These are phyloP conservation scores for Dermatophagoides farinae DNA, from an alignment of 1,140 invertebrate species.

Conservation along the genomic window DNA sequence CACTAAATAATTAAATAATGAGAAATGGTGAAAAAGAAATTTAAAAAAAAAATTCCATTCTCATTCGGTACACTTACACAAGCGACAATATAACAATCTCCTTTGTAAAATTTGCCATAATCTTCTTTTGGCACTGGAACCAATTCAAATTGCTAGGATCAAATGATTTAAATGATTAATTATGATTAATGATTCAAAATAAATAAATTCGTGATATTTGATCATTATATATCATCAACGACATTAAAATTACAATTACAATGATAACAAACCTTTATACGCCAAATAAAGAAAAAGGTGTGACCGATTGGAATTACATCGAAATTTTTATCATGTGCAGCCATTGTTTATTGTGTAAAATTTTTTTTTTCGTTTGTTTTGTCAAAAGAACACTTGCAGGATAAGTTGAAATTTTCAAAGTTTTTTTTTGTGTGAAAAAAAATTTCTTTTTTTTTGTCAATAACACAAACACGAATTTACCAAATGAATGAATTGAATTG, in stretches of 20 bases:
- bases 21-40: too few species aligned
- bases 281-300: constrained; percentile 55
- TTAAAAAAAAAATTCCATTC: constrained; percentile 7
- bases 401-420: too few species aligned
- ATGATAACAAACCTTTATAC: constrained; percentile 41
- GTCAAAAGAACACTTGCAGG: too few species aligned
- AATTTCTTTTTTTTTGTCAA: too few species aligned
- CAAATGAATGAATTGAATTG: too few species aligned
- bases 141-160: constrained; percentile 46
- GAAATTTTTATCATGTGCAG: constrained; percentile 33
- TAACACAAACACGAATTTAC: too few species aligned
- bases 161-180: constrained; percentile 10
- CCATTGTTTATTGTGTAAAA: too few species aligned
- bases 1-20: constrained; percentile 13
- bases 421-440: too few species aligned
- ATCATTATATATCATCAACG: background rate
- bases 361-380: too few species aligned
- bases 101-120: constrained; percentile 62
- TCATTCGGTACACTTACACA: constrained; percentile 34
- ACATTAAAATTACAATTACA: background rate
- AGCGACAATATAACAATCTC: constrained; percentile 65
- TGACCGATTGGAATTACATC: constrained; percentile 46
- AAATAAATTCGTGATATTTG: background rate
- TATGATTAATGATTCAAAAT: constrained; percentile 1
- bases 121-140: constrained; percentile 49